Base-by-base conservation (phyloP, 2,888 invertebrate genomes). In the Epinotia demarniana region DNA sequence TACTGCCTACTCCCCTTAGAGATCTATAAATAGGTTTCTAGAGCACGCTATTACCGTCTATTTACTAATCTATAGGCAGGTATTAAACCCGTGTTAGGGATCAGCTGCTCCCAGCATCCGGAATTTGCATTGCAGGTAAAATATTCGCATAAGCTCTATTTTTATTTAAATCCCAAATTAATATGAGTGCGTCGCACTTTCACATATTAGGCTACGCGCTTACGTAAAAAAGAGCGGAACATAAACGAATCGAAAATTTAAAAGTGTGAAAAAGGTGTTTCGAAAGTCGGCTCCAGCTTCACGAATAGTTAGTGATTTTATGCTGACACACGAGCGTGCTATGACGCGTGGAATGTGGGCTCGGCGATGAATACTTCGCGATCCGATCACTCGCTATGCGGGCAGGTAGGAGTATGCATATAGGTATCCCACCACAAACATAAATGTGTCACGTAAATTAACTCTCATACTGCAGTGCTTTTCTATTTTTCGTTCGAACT, bases 281-380 rank as follows among this genome's bases (percentile, higher is more conserved):
- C n/a, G n/a, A 53, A 53, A 9, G 0, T 53, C 13, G 16, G 13
- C n/a, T 16, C 3, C 16, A 9, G 13, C 5, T 53, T 53, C 8
- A 8, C 55, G 16, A 18, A n/a, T n/a, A n/a, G 16, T 46, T 4
- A 46, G 46, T 13, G 86, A 89, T 90, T 90, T 88, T 89, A 92
- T 92, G 91, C 92, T 83, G 79, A 78, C 84, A 84, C 91, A 90
- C 89, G 90, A 83, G 79, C 84, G 79, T 81, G 77, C 4, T 43
- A n/a, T 5, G 53, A 16, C 27, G 53, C 72, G 79, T 75, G 78
- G 63, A 76, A 72, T 76, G 70, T 69, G 76, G 78, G 81, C 79
- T 82, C 83, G 81, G 73, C 77, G 81, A 83, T 83, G 81, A 87
- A 88, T 49, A 89, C 87, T 80, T 78, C 77, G 78, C 82, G 79